Evolutionary conservation across 2,113 vertebrate species (phyloP).

Genomic region (Eublepharis macularius): DNA sequence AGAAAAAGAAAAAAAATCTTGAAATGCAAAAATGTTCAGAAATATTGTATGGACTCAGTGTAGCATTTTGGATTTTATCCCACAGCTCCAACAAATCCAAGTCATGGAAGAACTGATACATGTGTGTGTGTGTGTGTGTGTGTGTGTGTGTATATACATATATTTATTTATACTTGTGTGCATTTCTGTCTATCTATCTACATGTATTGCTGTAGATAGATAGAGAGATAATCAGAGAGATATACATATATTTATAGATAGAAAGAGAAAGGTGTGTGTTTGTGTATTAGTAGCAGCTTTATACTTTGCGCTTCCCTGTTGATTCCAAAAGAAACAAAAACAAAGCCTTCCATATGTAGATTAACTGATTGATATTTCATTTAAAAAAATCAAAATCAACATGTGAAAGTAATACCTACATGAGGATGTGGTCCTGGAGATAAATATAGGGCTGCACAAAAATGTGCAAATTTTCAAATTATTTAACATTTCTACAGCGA

Average conservation of each 20-base stretch:
- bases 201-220: constrained; percentile 41
- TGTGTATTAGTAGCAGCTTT: constrained; percentile 95
- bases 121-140: constrained; percentile 5
- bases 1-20: constrained; percentile 46
- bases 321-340: constrained; percentile 87
- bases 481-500: constrained; percentile 83
- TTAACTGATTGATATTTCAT: constrained; percentile 78
- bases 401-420: constrained; percentile 71
- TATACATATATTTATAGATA: constrained; percentile 70
- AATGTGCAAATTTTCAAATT: constrained; percentile 82
- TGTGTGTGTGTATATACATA: background rate
- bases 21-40: constrained; percentile 64
- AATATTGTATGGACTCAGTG: constrained; percentile 41
- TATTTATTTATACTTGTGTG: constrained; percentile 37
- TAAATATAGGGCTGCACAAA: constrained; percentile 81
- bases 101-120: constrained; percentile 85
- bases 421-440: constrained; percentile 78
- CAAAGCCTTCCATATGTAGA: constrained; percentile 77
- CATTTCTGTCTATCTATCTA: constrained; percentile 50
- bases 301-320: constrained; percentile 99
- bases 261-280: constrained; percentile 64
- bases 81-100: constrained; percentile 70
- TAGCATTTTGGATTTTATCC: constrained; percentile 65
- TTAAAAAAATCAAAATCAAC: constrained; percentile 72
- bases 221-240: constrained; percentile 54